phyloP scores from a whole-genome alignment of 2,113 vertebrate species.

The Embiotoca jacksoni region DNA sequence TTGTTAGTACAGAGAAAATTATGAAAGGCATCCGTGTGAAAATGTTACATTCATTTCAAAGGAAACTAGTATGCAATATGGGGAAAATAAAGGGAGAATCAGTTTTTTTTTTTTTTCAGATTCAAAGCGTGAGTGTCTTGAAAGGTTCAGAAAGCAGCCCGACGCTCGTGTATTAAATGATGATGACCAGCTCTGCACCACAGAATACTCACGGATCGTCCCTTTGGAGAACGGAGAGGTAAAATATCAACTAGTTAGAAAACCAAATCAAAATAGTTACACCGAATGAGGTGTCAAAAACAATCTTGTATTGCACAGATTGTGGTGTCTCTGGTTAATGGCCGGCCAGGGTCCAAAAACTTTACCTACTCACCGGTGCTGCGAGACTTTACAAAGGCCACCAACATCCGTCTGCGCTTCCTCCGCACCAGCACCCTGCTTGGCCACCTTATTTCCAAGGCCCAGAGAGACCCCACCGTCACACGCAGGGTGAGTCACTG shows the following conservation, averaged over 20 bases:
- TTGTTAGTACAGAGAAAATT: no score
- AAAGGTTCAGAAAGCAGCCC: slow-evolving; percentile 87
- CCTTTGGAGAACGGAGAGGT: slow-evolving; percentile 96
- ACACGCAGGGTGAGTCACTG: slow-evolving; percentile 88
- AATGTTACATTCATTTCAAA: not conserved
- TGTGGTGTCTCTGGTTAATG: slow-evolving; percentile 92
- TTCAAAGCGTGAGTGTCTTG: slow-evolving; percentile 88
- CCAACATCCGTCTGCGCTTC: slow-evolving; percentile 91
- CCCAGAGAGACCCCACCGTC: slow-evolving; percentile 91
- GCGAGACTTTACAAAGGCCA: slow-evolving; percentile 92
- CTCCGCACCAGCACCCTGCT: slow-evolving; percentile 92
- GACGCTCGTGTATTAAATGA: slow-evolving; percentile 83
- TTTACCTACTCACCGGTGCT: slow-evolving; percentile 89
- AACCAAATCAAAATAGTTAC: not conserved
- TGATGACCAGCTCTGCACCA: slow-evolving; percentile 90
- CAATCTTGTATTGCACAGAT: slow-evolving; percentile 77
- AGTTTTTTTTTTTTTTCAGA: slow-evolving; percentile 76
- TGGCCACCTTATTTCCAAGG: slow-evolving; percentile 94
- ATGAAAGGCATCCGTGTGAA: not conserved
- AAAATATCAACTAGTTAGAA: slow-evolving; percentile 18
- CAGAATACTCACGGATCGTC: slow-evolving; percentile 90
- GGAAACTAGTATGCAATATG: not conserved
- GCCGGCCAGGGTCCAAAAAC: slow-evolving; percentile 90
- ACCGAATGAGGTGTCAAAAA: no score
- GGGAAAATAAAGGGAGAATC: not conserved